These are phyloP conservation scores for Tragelaphus scriptus DNA, from an alignment of 2,113 vertebrate species.

Conservation along the genomic window DNA sequence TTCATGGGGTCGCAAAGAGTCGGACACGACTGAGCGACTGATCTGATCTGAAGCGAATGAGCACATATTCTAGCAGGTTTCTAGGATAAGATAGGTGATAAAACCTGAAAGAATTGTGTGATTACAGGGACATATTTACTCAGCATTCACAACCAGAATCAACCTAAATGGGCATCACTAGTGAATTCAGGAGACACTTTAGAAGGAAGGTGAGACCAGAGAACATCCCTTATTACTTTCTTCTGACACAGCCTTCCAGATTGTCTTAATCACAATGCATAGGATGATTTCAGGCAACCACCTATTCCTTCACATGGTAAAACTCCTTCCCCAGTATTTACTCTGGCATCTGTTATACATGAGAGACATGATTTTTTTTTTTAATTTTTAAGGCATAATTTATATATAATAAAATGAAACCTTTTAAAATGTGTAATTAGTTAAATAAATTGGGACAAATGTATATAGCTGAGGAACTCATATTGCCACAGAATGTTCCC, in stretches of 20 bases:
- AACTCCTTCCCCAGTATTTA: not conserved
- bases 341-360: not conserved
- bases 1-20: no score
- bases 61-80: not conserved
- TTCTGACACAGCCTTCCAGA: not conserved
- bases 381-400: not conserved
- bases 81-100: not conserved
- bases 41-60: no score
- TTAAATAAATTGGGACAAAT: not conserved
- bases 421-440: not conserved
- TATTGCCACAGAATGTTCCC: not conserved
- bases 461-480: not conserved
- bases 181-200: not conserved
- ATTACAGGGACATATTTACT: not conserved
- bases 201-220: not conserved
- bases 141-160: not conserved
- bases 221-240: not conserved
- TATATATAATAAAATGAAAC: not conserved
- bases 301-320: not conserved
- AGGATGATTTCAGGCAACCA: not conserved
- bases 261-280: not conserved
- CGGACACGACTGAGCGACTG: no score
- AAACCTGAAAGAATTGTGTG: not conserved
- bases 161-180: not conserved
- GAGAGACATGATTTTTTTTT: not conserved